These are phyloP conservation scores for Phymanthus crucifer DNA, from an alignment of 92 coral and sea anemone genomes.

Conservation along the genomic window DNA sequence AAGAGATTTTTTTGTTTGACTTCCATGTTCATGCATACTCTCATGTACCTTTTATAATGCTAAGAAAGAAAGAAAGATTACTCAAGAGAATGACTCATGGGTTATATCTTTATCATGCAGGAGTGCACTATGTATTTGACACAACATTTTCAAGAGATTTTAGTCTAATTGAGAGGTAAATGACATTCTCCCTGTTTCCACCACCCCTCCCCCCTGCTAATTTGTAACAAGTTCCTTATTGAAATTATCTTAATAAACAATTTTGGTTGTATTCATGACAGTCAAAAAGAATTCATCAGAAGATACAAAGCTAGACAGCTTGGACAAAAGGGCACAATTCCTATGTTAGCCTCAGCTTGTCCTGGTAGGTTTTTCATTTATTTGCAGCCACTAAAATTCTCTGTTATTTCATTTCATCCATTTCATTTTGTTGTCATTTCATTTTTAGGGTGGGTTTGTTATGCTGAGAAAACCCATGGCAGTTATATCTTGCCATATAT, in stretches of 20 bases:
- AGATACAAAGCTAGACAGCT: conserved; percentile 52
- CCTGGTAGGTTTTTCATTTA: conserved; percentile 61
- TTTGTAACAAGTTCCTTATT: no score
- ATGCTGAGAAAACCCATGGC: conserved; percentile 99
- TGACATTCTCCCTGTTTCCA: no score
- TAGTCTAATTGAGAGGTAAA: conserved; percentile 87
- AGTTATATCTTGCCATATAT: conserved; percentile 89
- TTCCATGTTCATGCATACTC: no score
- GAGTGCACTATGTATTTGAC: conserved; percentile 93
- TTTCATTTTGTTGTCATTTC: not conserved
- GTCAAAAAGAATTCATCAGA: conserved; percentile 83
- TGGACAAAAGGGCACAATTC: conserved; percentile 63
- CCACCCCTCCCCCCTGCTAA: no score
- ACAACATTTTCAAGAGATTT: conserved; percentile 95
- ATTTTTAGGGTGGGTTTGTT: conserved; percentile 88
- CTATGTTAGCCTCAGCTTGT: conserved; percentile 97
- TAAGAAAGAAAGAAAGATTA: not conserved
- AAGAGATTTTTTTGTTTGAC: no score
- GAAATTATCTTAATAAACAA: no score
- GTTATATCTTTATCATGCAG: conserved; percentile 28
- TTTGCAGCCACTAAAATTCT: not conserved
- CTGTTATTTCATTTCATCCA: no score
- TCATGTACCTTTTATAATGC: no score
- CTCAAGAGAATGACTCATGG: not conserved
- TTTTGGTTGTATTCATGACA: conserved; percentile 19